Evolutionary conservation across 2,888 invertebrate species (phyloP), one percentile per base, ranked within the genome.

Genomic region (Mesorhabditis spiculigera): DNA sequence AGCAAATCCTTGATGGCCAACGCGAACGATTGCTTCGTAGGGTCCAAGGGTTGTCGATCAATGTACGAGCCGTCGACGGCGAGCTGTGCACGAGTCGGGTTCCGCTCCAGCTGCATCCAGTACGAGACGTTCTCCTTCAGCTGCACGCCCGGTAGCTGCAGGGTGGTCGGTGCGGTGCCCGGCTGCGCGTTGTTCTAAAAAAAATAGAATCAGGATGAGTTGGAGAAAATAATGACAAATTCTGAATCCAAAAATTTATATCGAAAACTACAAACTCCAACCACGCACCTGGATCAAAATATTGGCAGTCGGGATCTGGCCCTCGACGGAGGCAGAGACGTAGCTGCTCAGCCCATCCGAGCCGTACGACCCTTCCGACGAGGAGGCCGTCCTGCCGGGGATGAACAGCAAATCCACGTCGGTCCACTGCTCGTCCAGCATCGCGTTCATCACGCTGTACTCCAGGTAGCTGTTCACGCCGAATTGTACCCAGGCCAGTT

Each of bases 391-490:
- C 70, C 75, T 76, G 73, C 79, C 79, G 6, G 96, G 95, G 76
- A 97, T 90, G 89, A 98, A 96, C 79, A 94, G 89, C 68, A 97
- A 88, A 87, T 96, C 94, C 75, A 97, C 91, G 87, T 95, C 93
- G 0, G 94, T 95, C 68, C 76, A 78, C 61, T 79, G 71, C 69
- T 78, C 76, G 44, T 78, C 76, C 16, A 71, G 70, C 66, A 80
- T 75, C 13, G 75, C 76, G 16, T 78, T 79, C 16, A 68, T 69
- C 8, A 78, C 75, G 3, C 72, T 68, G 72, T 81, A 82, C 58
- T 81, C 74, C 64, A 83, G 75, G 69, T 74, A 81, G n/a, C 76
- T 73, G 10, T 80, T 80, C 4, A 75, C 68, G 8, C 73, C 68
- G 78, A 85, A 85, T 67, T 83, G 78, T 43, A 85, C 75, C 85